Evolutionary conservation across 2,113 vertebrate species (phyloP), one percentile per base, ranked within the genome.

Genomic region (Gavia stellata): DNA sequence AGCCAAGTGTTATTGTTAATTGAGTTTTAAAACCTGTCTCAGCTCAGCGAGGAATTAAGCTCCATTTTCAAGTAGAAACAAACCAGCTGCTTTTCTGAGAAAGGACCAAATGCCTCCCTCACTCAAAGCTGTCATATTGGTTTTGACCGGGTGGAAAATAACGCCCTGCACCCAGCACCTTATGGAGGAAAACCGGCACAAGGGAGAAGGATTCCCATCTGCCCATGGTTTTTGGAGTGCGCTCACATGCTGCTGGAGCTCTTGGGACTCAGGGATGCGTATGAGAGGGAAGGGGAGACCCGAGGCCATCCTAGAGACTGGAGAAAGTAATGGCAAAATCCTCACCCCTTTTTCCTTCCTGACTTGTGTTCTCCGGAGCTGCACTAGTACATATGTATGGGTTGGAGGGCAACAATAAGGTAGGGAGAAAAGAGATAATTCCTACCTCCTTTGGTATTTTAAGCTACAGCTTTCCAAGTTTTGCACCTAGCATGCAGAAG

Each of bases 71-170:
- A 45, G 34, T 10, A 74, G 66, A 77, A 80, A 66, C 12, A 62
- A 88, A 73, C 9, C 38, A 90, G 9, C 21, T 88, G 75, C 58
- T 82, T 88, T 96, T 55, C 81, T 77, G 25, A 62, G 78, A 88
- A 91, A 63, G 40, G 52, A 23, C 33, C 19, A 53, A 66, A 72
- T n/a, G 23, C 13, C 19, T 67, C 28, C n/a, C 10, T 17, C 8
- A 44, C 31, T 59, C 38, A 61, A 72, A 68, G 45, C 8, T 65
- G 7, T 42, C 45, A 7, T 17, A 10, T 12, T 33, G 38, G 0
- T 77, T 95, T 92, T 70, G 45, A 65, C 25, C 0, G 3, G 31
- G 20, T 62, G 14, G 59, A 77, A 94, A 91, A 87, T 36, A 72
- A 62, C 0, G 0, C 7, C 23, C 28, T 82, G 74, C 52, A 86